A percentile compares a stretch with the other conserved stretches of the same genome.
Conservation (phyloP, 2,113 vertebrate genomes). For the Neoarius graeffei region DNA sequence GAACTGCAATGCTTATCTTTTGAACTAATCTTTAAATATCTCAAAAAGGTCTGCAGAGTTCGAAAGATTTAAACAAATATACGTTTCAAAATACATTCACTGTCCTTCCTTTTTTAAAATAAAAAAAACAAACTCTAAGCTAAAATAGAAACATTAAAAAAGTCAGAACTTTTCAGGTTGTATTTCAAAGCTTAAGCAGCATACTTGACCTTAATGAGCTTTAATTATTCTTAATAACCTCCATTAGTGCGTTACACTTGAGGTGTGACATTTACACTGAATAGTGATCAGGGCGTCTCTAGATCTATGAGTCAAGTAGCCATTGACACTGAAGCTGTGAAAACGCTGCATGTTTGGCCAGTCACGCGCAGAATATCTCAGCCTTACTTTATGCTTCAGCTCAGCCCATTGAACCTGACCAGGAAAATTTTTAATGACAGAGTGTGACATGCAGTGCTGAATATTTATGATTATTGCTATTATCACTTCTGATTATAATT, state of each 20-base stretch:
- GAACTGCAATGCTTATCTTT: neutral
- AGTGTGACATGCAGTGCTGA: neutral
- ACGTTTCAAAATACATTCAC: neutral
- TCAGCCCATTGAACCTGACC: neutral
- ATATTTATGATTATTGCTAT: slow-evolving; percentile 1
- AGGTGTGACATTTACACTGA: slow-evolving; percentile 73
- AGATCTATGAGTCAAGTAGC: slow-evolving; percentile 30
- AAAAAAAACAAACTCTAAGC: neutral
- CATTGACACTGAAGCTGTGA: slow-evolving; percentile 47
- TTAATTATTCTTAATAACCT: slow-evolving; percentile 61
- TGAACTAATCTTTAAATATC: neutral
- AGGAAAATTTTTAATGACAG: neutral
- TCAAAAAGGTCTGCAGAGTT: neutral
- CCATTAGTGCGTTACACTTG: slow-evolving; percentile 61
- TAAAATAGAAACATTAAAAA: neutral
- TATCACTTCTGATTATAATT: neutral
- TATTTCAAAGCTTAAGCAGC: slow-evolving; percentile 44
- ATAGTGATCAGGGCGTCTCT: slow-evolving; percentile 61
- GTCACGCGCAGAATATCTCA: slow-evolving; percentile 22
- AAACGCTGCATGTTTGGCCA: slow-evolving; percentile 26
- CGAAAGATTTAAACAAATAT: neutral
- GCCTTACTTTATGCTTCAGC: neutral
- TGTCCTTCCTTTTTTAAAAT: neutral
- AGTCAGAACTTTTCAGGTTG: slow-evolving; percentile 7
- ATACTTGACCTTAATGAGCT: slow-evolving; percentile 43